These are phyloP conservation scores for Sebastes matsubarae DNA, from an alignment of 2,797 vertebrate genomes.

Conservation along the genomic window DNA sequence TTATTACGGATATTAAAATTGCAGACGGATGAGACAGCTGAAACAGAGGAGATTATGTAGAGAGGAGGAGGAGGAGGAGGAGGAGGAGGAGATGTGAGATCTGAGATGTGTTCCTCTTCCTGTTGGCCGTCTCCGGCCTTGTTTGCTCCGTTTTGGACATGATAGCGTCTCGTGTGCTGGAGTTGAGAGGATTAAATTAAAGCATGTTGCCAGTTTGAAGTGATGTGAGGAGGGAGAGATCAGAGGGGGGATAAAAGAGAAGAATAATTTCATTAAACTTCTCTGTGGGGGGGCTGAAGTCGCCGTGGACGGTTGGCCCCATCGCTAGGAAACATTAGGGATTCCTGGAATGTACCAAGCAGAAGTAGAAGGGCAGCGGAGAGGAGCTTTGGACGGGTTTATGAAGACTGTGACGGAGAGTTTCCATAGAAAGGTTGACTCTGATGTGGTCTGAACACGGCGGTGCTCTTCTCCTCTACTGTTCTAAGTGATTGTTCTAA, in stretches of 20 bases:
- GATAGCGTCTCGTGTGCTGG: not conserved
- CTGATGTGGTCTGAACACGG: not conserved
- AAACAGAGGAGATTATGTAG: not conserved
- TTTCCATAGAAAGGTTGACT: not conserved
- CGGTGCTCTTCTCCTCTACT: not conserved
- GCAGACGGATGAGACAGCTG: not conserved
- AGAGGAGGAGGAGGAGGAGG: not conserved
- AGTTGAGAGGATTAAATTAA: not conserved
- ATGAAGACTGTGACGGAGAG: not conserved
- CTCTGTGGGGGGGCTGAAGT: slow-evolving; percentile 32
- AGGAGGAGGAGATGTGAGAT: too few species aligned
- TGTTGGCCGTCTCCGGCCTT: not conserved
- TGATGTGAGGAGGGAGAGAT: slow-evolving; percentile 7
- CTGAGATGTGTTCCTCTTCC: not conserved
- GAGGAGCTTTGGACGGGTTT: not conserved
- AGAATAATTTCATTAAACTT: slow-evolving; percentile 59
- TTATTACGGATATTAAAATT: not conserved
- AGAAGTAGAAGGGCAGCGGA: not conserved
- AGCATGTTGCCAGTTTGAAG: not conserved
- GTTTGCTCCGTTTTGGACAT: not conserved
- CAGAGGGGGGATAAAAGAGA: slow-evolving; percentile 6
- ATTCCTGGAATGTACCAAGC: slow-evolving; percentile 41
- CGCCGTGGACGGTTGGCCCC: not conserved
- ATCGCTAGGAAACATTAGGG: slow-evolving; percentile 10
- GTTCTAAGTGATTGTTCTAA: not conserved